Percentiles rank a stretch among this genome's conserved stretches.
These are phyloP conservation scores for Lasiommata megera DNA, from an alignment of 2,888 invertebrate species.

Conservation along the genomic window DNA sequence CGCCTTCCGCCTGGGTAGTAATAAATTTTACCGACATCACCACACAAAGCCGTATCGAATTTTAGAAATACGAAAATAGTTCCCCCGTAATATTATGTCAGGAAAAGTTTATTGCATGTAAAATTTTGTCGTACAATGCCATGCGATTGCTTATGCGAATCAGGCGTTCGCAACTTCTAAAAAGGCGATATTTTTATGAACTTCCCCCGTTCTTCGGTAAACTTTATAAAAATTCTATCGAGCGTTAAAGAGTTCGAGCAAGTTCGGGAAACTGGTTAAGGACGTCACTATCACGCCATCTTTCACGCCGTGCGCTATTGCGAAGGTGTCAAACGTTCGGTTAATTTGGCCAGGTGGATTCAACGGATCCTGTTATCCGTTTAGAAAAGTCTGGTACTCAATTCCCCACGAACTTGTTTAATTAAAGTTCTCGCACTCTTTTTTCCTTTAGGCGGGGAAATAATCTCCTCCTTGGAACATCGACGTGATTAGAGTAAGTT, in stretches of 20 bases:
- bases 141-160: constrained; percentile 36
- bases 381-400: constrained; percentile 74
- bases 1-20: constrained; percentile 1
- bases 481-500: constrained; percentile 37
- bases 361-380: constrained; percentile 75
- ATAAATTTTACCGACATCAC: constrained; percentile 2
- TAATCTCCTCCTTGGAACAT: constrained; percentile 67
- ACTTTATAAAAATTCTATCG: constrained; percentile 55
- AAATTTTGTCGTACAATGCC: constrained; percentile 24
- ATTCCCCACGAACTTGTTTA: constrained; percentile 79
- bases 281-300: constrained; percentile 45
- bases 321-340: constrained; percentile 29
- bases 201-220: constrained; percentile 31
- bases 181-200: constrained; percentile 37
- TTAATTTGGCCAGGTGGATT: constrained; percentile 67
- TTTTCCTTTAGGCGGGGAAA: constrained; percentile 76
- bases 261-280: constrained; percentile 39
- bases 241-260: constrained; percentile 41
- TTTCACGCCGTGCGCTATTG: constrained; percentile 25
- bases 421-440: constrained; percentile 81
- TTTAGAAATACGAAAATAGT: constrained; percentile 12
- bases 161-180: constrained; percentile 34
- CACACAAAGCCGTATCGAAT: not conserved
- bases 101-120: constrained; percentile 23
- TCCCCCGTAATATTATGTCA: constrained; percentile 1